Conservation (phyloP, 2,113 vertebrate species). For the Ictalurus furcatus region DNA sequence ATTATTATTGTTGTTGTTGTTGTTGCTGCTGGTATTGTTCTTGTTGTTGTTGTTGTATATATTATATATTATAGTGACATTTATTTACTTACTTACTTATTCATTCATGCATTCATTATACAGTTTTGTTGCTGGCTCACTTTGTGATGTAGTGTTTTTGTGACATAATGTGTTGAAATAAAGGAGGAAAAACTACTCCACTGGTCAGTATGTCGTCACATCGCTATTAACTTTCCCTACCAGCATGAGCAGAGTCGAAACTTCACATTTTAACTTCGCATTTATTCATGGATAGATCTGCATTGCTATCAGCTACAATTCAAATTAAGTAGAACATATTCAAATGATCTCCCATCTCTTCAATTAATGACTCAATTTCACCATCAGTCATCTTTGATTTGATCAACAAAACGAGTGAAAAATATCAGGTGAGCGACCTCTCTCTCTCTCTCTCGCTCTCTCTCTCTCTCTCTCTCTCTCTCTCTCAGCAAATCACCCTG, state of each 20-base stretch:
- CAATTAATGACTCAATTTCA: slow-evolving; percentile 46
- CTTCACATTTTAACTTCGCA: background rate
- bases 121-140: background rate
- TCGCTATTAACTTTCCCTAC: background rate
- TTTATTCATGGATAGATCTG: slow-evolving; percentile 7
- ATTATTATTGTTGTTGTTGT: background rate
- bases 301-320: slow-evolving; percentile 30
- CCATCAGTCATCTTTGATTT: slow-evolving; percentile 43
- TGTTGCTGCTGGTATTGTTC: background rate
- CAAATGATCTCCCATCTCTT: slow-evolving; percentile 31
- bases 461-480: background rate
- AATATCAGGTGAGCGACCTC: slow-evolving; percentile 43
- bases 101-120: background rate
- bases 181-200: background rate
- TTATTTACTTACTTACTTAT: background rate
- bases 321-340: slow-evolving; percentile 33
- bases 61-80: background rate
- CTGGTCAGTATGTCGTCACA: background rate
- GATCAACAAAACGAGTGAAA: slow-evolving; percentile 19
- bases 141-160: background rate
- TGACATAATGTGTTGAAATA: background rate
- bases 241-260: background rate
- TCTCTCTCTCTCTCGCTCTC: slow-evolving; percentile 19
- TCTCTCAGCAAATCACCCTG: slow-evolving; percentile 36
- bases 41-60: background rate